phyloP scores from a whole-genome alignment of 2,113 vertebrate species.

The Spermophilus dauricus region DNA sequence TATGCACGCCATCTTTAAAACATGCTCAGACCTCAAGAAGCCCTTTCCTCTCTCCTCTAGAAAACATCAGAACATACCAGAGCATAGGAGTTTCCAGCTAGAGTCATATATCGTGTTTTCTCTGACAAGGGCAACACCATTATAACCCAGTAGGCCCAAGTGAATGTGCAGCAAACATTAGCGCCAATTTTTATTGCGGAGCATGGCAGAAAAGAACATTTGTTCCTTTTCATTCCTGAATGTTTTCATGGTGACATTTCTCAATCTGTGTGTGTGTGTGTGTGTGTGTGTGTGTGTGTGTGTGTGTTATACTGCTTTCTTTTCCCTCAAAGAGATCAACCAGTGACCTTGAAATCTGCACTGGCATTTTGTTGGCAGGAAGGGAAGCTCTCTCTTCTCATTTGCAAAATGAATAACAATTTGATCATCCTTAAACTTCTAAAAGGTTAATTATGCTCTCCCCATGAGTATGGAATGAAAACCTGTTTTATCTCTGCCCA shows the following conservation, averaged over 20 bases:
- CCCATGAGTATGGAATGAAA: slow-evolving; percentile 89
- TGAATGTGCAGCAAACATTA: slow-evolving; percentile 62
- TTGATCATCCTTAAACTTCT: slow-evolving; percentile 91
- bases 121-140: slow-evolving; percentile 35
- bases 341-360: slow-evolving; percentile 89
- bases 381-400: slow-evolving; percentile 87
- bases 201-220: slow-evolving; percentile 75
- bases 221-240: slow-evolving; percentile 77
- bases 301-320: slow-evolving; percentile 54
- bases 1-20: slow-evolving; percentile 7
- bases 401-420: slow-evolving; percentile 92
- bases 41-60: not conserved
- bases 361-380: slow-evolving; percentile 87
- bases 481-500: slow-evolving; percentile 89
- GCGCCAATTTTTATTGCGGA: slow-evolving; percentile 54
- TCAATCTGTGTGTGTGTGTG: slow-evolving; percentile 53
- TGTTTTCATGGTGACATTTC: slow-evolving; percentile 80
- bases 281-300: slow-evolving; percentile 15
- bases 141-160: not conserved
- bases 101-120: slow-evolving; percentile 50
- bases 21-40: not conserved
- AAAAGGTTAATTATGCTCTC: slow-evolving; percentile 91
- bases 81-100: slow-evolving; percentile 13
- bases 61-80: not conserved
- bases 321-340: slow-evolving; percentile 84